phyloP scores from a whole-genome alignment of 53 echinoderm and acorn worm species.

The Pentamera pediparva region DNA sequence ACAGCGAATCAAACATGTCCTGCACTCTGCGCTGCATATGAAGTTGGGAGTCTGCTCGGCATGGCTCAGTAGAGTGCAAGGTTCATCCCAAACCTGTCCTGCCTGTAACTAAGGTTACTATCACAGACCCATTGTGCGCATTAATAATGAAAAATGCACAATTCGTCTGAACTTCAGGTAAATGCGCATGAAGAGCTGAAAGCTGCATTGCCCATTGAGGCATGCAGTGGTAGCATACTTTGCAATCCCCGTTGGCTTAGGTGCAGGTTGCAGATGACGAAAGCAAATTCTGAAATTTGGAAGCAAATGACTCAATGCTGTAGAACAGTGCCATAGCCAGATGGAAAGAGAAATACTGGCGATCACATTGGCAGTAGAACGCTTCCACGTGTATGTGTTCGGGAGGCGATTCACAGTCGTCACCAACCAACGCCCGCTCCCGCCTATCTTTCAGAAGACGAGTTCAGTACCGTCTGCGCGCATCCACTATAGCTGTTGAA shows the following conservation, averaged over 20 bases:
- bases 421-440: slow-evolving; percentile 46
- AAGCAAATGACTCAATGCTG: too few species aligned
- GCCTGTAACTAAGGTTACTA: too few species aligned
- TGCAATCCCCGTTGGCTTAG: slow-evolving; percentile 31
- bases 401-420: slow-evolving; percentile 48
- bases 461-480: slow-evolving; percentile 45
- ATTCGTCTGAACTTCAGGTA: too few species aligned
- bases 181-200: too few species aligned
- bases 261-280: too few species aligned
- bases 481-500: slow-evolving; percentile 51
- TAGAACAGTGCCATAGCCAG: too few species aligned
- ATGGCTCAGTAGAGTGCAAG: slow-evolving; percentile 51
- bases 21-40: slow-evolving; percentile 45
- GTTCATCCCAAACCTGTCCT: slow-evolving; percentile 51
- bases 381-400: slow-evolving; percentile 48
- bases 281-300: too few species aligned
- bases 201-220: slow-evolving; percentile 26
- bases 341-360: slow-evolving; percentile 51
- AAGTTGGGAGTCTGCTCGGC: too few species aligned
- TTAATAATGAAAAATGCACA: too few species aligned
- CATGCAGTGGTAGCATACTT: slow-evolving; percentile 39
- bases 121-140: too few species aligned
- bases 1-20: too few species aligned
- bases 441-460: slow-evolving; percentile 42
- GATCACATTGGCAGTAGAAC: slow-evolving; percentile 37